These are phyloP conservation scores for Frankliniella fusca DNA, from an alignment of 2,888 invertebrate genomes.

Conservation along the genomic window DNA sequence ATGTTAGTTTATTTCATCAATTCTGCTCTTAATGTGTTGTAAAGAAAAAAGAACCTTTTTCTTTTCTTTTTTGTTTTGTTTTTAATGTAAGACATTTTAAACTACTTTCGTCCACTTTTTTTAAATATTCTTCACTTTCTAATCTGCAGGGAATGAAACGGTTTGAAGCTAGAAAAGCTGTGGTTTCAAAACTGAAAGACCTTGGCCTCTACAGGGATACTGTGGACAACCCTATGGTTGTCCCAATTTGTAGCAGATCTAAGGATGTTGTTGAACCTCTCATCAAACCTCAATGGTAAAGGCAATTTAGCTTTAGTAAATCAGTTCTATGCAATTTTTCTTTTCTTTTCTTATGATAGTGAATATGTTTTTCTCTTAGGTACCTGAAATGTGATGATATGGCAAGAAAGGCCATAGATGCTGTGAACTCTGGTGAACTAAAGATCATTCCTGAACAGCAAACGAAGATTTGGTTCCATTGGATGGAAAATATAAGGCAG, in stretches of 20 bases:
- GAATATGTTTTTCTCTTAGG: slow-evolving; percentile 48
- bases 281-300: slow-evolving; percentile 92
- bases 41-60: too few relatives aligned
- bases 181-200: slow-evolving; percentile 70
- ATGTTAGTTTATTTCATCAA: too few relatives aligned
- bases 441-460: slow-evolving; percentile 88
- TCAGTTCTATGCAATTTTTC: not conserved
- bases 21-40: too few relatives aligned
- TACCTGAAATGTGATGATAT: slow-evolving; percentile 85
- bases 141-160: slow-evolving; percentile 72
- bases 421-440: slow-evolving; percentile 72
- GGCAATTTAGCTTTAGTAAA: not conserved
- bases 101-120: too few relatives aligned
- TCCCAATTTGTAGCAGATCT: slow-evolving; percentile 92
- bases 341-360: slow-evolving; percentile 27
- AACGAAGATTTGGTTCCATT: slow-evolving; percentile 89
- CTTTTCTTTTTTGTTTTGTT: not conserved
- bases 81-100: too few relatives aligned
- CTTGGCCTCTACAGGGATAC: slow-evolving; percentile 68
- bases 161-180: slow-evolving; percentile 80
- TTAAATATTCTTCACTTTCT: not conserved
- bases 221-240: slow-evolving; percentile 90
- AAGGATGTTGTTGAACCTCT: slow-evolving; percentile 97
- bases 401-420: slow-evolving; percentile 79
- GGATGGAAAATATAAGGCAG: slow-evolving; percentile 87